Base-by-base conservation (phyloP, 2,888 invertebrate species). In the Lampropteryx suffumata region DNA sequence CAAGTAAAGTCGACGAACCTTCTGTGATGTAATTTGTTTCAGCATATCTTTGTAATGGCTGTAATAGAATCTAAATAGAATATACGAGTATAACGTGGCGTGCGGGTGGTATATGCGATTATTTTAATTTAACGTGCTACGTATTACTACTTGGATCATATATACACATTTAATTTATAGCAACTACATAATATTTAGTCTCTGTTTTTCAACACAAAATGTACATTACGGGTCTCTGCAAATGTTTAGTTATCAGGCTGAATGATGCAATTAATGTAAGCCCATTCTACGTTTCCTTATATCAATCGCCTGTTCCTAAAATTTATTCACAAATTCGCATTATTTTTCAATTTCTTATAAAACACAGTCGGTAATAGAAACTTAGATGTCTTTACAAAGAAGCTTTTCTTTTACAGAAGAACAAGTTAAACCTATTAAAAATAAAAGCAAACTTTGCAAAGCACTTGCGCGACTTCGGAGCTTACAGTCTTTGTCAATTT, bases 401-500 rank as follows among this genome's bases (percentile, higher is more conserved):
- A 44, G 44, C 44, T 50, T 24, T 44, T 30, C 30, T 26, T 9
- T 8, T 26, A 35, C n/a, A 37, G 32, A 34, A 45, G 39, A 50
- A 45, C 36, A 36, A 45, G 52, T 45, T 45, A 30, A 50, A 45
- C 21, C 24, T 54, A 45, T 49, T 29, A 39, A 59, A 57, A 50
- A 42, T 42, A 46, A 51, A 43, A 8, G 41, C 37, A 39, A 52
- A 45, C 41, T 49, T 52, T 52, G 45, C 42, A 50, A 45, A 57
- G 52, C 55, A 50, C 48, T 55, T 55, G 39, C 24, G 10, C 40
- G 39, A 42, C 36, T 55, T 40, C 47, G 71, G 67, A 74, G 69
- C 74, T 71, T 49, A 50, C 64, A 57, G 61, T 69, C 73, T 72
- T 79, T 74, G 74, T 76, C 74, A 80, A 79, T 78, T 74, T 74